Percentiles rank a stretch among this genome's conserved stretches.
Conservation (phyloP, 1,140 invertebrate species). For the Anastrepha ludens region DNA sequence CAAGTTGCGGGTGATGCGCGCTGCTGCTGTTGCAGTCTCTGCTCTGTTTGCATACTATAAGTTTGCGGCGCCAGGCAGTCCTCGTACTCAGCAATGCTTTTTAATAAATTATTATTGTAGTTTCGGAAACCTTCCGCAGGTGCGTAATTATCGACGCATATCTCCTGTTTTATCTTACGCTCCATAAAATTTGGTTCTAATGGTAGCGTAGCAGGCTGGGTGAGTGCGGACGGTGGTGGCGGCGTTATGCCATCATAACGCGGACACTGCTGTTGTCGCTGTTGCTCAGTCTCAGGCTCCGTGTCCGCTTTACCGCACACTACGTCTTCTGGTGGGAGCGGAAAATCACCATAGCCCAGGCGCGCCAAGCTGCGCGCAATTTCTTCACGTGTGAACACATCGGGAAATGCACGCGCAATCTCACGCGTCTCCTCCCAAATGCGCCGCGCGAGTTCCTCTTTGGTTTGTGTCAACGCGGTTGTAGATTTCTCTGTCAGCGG, state of each 20-base stretch:
- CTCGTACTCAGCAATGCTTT: slow-evolving; percentile 71
- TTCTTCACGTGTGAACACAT: slow-evolving; percentile 71
- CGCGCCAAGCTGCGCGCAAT: slow-evolving; percentile 69
- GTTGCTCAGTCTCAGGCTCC: slow-evolving; percentile 59
- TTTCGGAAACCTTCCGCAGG: slow-evolving; percentile 64
- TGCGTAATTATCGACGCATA: slow-evolving; percentile 30
- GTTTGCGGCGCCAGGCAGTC: slow-evolving; percentile 64
- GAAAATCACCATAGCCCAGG: slow-evolving; percentile 69
- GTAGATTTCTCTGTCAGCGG: slow-evolving; percentile 45
- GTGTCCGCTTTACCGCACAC: slow-evolving; percentile 60
- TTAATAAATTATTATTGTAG: slow-evolving; percentile 70
- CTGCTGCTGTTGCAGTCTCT: neutral
- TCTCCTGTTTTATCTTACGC: slow-evolving; percentile 36
- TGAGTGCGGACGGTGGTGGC: neutral
- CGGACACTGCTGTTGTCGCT: neutral
- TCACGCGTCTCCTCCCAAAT: slow-evolving; percentile 72
- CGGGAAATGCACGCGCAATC: slow-evolving; percentile 70
- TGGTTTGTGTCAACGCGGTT: slow-evolving; percentile 63
- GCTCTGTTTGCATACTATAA: neutral
- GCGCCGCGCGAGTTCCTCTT: slow-evolving; percentile 69
- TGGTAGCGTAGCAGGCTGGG: neutral
- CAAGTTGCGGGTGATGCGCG: neutral
- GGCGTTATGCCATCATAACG: slow-evolving; percentile 41
- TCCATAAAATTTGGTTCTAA: slow-evolving; percentile 32
- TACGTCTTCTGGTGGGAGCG: slow-evolving; percentile 67